phyloP scores from a whole-genome alignment of 2,888 invertebrate species.

The Thera britannica region DNA sequence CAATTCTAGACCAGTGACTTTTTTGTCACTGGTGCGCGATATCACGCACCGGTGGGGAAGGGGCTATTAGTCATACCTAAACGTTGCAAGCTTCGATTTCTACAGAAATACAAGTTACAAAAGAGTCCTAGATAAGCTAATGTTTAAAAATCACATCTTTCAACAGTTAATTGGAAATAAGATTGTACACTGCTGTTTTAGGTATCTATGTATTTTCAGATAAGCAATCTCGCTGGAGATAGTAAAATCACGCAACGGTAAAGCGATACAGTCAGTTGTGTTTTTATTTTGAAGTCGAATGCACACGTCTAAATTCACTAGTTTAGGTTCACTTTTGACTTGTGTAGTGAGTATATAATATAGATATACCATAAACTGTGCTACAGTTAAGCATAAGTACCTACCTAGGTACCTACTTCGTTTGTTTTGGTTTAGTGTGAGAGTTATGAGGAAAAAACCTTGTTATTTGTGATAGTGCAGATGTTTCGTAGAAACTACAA shows the following conservation, averaged over 20 bases:
- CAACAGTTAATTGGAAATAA: not conserved
- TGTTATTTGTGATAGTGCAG: slow-evolving; percentile 47
- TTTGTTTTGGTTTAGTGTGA: not conserved
- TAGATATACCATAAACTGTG: too few species aligned
- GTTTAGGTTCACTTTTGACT: too few species aligned
- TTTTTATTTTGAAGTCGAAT: slow-evolving; percentile 1
- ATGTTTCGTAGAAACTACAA: slow-evolving; percentile 70
- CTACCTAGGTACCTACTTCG: not conserved
- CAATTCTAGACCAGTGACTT: too few species aligned
- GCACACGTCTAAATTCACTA: not conserved
- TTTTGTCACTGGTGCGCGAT: too few species aligned
- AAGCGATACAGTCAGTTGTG: slow-evolving; percentile 11
- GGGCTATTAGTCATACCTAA: too few species aligned
- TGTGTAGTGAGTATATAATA: too few species aligned
- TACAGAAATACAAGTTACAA: not conserved
- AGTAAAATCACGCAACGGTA: slow-evolving; percentile 1
- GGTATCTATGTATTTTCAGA: slow-evolving; percentile 4
- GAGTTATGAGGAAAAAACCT: slow-evolving; percentile 32
- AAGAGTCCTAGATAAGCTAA: slow-evolving; percentile 4
- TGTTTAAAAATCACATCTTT: slow-evolving; percentile 17
- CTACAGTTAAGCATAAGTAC: too few species aligned
- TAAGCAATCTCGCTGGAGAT: slow-evolving; percentile 4
- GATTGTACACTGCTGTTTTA: not conserved
- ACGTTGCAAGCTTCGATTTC: too few species aligned
- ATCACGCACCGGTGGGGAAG: too few species aligned